phyloP scores from a whole-genome alignment of 2,888 invertebrate species.

The Leucophenga maculata region DNA sequence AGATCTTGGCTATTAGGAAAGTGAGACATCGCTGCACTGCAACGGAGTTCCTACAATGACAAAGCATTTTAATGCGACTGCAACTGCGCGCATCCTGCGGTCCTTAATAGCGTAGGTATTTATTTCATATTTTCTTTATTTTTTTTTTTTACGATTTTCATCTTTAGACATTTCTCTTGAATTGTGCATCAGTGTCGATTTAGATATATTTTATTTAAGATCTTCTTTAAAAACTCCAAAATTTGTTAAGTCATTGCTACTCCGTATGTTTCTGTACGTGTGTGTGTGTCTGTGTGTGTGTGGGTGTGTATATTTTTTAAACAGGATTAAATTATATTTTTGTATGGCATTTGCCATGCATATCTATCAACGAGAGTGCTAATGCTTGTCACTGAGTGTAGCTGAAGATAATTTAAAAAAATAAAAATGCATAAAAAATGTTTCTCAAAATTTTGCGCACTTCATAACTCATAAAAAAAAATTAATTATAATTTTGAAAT shows the following conservation, averaged over 20 bases:
- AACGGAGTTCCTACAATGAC: constrained; percentile 48
- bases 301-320: background rate
- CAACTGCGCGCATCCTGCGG: constrained; percentile 26
- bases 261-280: no score
- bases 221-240: constrained; percentile 62
- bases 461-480: no score
- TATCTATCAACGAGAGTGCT: no score
- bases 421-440: no score
- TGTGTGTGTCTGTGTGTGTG: constrained; percentile 18
- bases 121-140: constrained; percentile 25
- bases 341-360: background rate
- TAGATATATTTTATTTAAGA: constrained; percentile 28
- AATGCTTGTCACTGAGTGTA: no score
- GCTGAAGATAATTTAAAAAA: no score
- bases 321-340: background rate
- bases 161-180: constrained; percentile 23
- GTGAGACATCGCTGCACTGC: background rate
- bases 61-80: constrained; percentile 46
- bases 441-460: no score
- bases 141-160: constrained; percentile 25
- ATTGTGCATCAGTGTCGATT: constrained; percentile 33
- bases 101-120: constrained; percentile 28
- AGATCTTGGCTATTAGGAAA: constrained; percentile 5
- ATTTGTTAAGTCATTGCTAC: constrained; percentile 38
- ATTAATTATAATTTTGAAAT: no score